A percentile compares a stretch with the other conserved stretches of the same genome.
Evolutionary conservation across 2,113 vertebrate genomes (phyloP).

Genomic region (Corynorhinus townsendii): DNA sequence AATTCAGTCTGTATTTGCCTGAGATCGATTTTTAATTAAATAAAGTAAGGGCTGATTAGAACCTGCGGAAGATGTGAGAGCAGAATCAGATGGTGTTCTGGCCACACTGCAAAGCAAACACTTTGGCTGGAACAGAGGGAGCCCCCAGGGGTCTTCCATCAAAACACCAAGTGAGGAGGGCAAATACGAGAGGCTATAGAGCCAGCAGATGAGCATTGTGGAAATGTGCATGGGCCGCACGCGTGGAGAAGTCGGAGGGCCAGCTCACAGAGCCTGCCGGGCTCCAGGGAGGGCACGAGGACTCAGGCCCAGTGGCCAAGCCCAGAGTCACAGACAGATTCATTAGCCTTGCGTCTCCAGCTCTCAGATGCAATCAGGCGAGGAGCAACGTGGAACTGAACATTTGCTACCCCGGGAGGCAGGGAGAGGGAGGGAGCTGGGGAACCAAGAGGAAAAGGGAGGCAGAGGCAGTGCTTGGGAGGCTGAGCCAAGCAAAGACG

Average conservation of each 20-base stretch:
- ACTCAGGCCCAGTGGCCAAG: constrained; percentile 45
- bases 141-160: constrained; percentile 77
- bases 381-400: constrained; percentile 67
- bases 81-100: constrained; percentile 73
- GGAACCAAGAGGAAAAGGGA: background rate
- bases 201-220: constrained; percentile 78
- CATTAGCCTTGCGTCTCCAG: constrained; percentile 76
- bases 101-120: constrained; percentile 83
- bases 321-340: constrained; percentile 76
- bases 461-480: fast-evolving
- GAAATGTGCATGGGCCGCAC: constrained; percentile 76
- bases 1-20: constrained; percentile 84
- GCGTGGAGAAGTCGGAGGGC: constrained; percentile 69
- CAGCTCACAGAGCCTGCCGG: constrained; percentile 58
- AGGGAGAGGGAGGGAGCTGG: background rate
- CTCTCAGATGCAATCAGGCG: constrained; percentile 69
- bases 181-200: constrained; percentile 73
- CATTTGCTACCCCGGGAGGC: constrained; percentile 29
- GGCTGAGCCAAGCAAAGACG: fast-evolving
- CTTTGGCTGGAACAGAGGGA: constrained; percentile 74
- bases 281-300: constrained; percentile 53
- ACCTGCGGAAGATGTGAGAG: constrained; percentile 76
- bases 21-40: constrained; percentile 85
- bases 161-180: constrained; percentile 78
- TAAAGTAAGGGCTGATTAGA: constrained; percentile 82